A percentile compares a stretch with the other conserved stretches of the same genome.
Conservation (phyloP, 2,888 invertebrate genomes). For the Apodemia mormo region DNA sequence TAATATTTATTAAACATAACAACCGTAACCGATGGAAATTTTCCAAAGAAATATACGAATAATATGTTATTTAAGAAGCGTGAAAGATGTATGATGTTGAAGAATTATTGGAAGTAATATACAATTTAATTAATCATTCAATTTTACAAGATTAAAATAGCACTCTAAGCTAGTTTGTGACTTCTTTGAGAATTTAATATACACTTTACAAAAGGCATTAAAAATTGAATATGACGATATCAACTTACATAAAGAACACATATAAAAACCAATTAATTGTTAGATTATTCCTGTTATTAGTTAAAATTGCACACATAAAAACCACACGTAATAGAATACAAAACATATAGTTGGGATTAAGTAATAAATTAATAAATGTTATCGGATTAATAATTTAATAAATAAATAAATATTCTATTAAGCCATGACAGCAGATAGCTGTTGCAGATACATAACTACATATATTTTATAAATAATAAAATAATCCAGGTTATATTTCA, state of each 20-base stretch:
- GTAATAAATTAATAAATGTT: background rate
- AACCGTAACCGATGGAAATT: conserved; percentile 5
- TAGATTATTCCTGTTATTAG: conserved; percentile 1
- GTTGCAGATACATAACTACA: conserved; percentile 35
- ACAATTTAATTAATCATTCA: background rate
- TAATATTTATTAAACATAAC: background rate
- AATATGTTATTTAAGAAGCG: background rate
- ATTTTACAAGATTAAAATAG: background rate
- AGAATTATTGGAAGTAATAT: background rate
- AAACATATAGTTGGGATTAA: background rate
- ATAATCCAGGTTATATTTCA: background rate
- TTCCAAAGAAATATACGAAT: conserved; percentile 13
- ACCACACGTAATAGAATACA: background rate
- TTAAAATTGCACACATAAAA: background rate
- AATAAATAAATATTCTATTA: conserved; percentile 56
- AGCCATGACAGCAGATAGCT: conserved; percentile 57
- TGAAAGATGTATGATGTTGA: background rate
- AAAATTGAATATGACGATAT: conserved; percentile 1
- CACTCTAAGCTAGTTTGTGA: background rate
- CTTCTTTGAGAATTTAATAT: background rate
- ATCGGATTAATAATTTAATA: background rate
- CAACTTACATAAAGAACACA: background rate
- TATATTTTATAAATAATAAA: conserved; percentile 18
- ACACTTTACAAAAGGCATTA: background rate
- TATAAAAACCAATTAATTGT: background rate